Evolutionary conservation across 2,888 invertebrate species (phyloP).

Genomic region (Mechanitis mazaeus): DNA sequence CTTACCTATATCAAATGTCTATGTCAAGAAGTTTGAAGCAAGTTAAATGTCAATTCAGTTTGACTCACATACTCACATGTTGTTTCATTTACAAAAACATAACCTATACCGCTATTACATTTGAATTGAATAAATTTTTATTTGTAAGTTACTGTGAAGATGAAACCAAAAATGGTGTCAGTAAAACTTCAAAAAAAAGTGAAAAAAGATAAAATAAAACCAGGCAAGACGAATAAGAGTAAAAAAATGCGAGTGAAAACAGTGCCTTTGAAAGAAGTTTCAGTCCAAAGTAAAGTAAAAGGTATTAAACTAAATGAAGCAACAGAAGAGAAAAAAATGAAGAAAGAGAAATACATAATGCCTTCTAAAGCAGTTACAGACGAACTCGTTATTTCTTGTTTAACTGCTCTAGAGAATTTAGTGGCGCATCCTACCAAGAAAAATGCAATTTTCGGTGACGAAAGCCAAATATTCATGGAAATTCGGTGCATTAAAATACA

Average conservation of each 20-base stretch:
- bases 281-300: too few relatives aligned
- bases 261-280: not conserved
- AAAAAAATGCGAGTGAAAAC: constrained; percentile 7
- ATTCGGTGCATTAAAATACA: constrained; percentile 81
- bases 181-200: constrained; percentile 28
- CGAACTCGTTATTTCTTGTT: constrained; percentile 45
- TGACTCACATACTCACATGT: too few relatives aligned
- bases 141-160: not conserved
- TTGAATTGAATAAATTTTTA: not conserved
- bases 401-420: constrained; percentile 53
- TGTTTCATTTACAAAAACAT: not conserved
- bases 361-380: constrained; percentile 55
- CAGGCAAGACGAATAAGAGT: constrained; percentile 16
- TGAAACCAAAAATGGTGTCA: constrained; percentile 29
- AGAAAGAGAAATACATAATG: constrained; percentile 49
- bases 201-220: constrained; percentile 25
- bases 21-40: too few relatives aligned
- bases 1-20: too few relatives aligned
- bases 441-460: constrained; percentile 74
- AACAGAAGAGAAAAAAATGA: constrained; percentile 27
- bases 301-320: constrained; percentile 2
- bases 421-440: constrained; percentile 48
- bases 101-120: not conserved
- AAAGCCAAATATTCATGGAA: constrained; percentile 77
- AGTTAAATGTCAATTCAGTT: too few relatives aligned